Evolutionary conservation across 1,140 invertebrate genomes (phyloP), one percentile per base, ranked within the genome.

Genomic region (Nasonia vitripennis): DNA sequence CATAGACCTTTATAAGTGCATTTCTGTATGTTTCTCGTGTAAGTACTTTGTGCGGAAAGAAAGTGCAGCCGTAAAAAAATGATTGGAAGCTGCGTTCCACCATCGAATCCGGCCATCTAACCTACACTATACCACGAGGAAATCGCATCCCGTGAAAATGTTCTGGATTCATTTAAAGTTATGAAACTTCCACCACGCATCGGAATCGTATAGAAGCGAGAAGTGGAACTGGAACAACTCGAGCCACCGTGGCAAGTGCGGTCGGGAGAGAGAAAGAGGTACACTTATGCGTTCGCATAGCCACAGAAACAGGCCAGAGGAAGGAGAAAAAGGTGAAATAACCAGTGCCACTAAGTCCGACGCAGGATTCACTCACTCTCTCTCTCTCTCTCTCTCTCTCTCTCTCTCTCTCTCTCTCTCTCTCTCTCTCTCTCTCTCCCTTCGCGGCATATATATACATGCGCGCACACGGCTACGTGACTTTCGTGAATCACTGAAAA

Each of bases 381-480:
- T 27, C 27, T 27, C 27, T 27, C 27, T 27, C 27, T 27, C 27
- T 27, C 27, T 27, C 1, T 27, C 27, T 27, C 27, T 17, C 51
- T 55, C 48, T 14, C 17, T 27, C 27, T 27, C 27, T 27, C 27
- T 27, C 27, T 27, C 27, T 27, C 27, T 27, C 27, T 27, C 27
- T 27, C 27, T 27, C 27, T 27, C 1, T 27, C 27, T 27, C 27
- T 17, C 51, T 55, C 48, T 14, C 17, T 55, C 51, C 17, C 51
- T 17, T 55, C 51, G 51, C 12, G 17, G 51, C 51, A 37, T 37
- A 37, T 37, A 37, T 37, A 37, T 37, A 37, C 5, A 84, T 88
- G 83, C 84, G 48, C 84, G 75, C 84, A 77, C 74, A 62, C 41
- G 86, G 70, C 74, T 85, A 88, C 88, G 88, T 87, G 88, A 88